Evolutionary conservation across 2,797 vertebrate species (phyloP).

Genomic region (Synaphobranchus kaupii): DNA sequence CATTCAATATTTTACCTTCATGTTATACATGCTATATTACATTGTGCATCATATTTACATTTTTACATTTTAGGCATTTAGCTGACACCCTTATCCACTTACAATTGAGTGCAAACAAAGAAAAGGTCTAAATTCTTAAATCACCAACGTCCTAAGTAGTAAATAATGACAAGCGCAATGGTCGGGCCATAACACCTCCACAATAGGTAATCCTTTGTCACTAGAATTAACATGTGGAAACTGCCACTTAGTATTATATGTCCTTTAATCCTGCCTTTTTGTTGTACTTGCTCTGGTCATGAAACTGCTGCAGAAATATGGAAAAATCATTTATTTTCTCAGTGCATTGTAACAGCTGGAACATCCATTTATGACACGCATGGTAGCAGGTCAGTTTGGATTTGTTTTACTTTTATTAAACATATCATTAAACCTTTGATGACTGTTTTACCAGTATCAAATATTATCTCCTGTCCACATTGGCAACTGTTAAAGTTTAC

Average conservation of each 20-base stretch:
- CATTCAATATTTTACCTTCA: neutral
- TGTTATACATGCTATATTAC: neutral
- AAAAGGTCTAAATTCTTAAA: neutral
- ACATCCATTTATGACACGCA: slow-evolving; percentile 30
- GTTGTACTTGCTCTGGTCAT: neutral
- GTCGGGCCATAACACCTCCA: neutral
- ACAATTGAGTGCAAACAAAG: neutral
- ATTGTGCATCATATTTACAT: neutral
- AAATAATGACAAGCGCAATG: neutral
- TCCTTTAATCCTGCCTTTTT: neutral
- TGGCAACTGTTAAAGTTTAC: neutral
- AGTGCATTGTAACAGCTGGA: slow-evolving; percentile 34
- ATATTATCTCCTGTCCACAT: neutral
- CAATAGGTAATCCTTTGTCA: neutral
- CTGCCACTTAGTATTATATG: neutral
- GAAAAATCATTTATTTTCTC: slow-evolving; percentile 28
- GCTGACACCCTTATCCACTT: neutral
- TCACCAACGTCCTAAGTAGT: neutral
- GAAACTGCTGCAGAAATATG: neutral
- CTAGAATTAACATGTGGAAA: neutral
- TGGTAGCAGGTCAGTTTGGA: neutral
- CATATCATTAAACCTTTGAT: slow-evolving; percentile 16
- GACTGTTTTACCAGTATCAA: slow-evolving; percentile 18
- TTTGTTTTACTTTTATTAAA: slow-evolving; percentile 23
- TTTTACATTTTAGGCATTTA: neutral